A percentile compares a stretch with the other conserved stretches of the same genome.
Evolutionary conservation across 2,113 vertebrate species (phyloP).

Genomic region (Candoia aspera): DNA sequence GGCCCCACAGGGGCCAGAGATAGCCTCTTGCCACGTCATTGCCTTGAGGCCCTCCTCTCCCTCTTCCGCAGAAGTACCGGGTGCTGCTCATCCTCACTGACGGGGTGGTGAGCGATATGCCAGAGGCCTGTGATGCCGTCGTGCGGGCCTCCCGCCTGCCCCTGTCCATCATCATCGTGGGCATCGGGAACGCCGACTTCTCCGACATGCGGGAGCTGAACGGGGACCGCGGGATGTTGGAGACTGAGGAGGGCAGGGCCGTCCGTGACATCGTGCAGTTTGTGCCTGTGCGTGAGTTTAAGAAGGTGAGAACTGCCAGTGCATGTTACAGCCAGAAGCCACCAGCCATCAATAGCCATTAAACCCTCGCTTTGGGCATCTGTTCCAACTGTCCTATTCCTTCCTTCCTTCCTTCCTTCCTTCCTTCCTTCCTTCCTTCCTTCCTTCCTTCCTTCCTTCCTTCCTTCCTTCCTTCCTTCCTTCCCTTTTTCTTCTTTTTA

Average conservation of each 20-base stretch:
- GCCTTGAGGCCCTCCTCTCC: neutral
- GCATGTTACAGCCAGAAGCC: neutral
- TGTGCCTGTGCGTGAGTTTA: slow-evolving; percentile 72
- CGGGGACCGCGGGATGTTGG: slow-evolving; percentile 63
- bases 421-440: accelerated
- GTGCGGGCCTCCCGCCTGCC: slow-evolving; percentile 67
- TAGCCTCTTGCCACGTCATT: no score
- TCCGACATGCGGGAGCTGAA: slow-evolving; percentile 70
- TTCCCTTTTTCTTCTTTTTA: accelerated
- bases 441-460: no score
- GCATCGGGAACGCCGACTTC: slow-evolving; percentile 70
- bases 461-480: neutral
- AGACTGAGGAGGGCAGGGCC: slow-evolving; percentile 53
- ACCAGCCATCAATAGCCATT: neutral
- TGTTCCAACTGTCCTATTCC: neutral
- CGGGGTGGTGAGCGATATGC: slow-evolving; percentile 71
- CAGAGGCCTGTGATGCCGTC: slow-evolving; percentile 64
- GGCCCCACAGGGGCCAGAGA: neutral
- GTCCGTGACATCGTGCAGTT: slow-evolving; percentile 72
- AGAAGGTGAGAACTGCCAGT: slow-evolving; percentile 59
- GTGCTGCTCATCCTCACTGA: slow-evolving; percentile 71
- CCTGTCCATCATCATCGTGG: slow-evolving; percentile 74
- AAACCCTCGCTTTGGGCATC: neutral
- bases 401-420: neutral
- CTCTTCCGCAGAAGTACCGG: slow-evolving; percentile 62